phyloP scores from a whole-genome alignment of 1,140 invertebrate genomes.

The Sesamia nonagrioides region DNA sequence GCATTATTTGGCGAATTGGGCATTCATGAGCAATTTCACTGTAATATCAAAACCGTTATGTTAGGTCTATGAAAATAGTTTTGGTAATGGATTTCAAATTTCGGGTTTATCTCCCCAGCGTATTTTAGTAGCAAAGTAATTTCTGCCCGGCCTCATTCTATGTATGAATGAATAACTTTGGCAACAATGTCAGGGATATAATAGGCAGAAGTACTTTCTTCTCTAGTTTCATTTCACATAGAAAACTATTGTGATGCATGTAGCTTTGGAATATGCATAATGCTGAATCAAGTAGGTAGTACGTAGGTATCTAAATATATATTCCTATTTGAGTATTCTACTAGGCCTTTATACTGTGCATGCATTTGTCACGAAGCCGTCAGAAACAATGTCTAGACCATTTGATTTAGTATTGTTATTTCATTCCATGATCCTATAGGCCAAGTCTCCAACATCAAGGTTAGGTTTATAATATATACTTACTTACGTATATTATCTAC shows the following conservation, averaged over 20 bases:
- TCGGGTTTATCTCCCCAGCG: too few relatives aligned
- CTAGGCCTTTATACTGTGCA: slow-evolving; percentile 4
- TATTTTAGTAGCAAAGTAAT: too few relatives aligned
- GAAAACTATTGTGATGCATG: neutral
- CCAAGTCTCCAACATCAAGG: neutral
- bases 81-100: neutral
- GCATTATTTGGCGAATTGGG: neutral
- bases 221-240: neutral
- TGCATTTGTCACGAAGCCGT: slow-evolving; percentile 13
- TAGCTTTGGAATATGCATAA: neutral
- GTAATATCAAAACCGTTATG: too few relatives aligned
- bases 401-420: slow-evolving; percentile 22
- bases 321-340: neutral
- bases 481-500: neutral
- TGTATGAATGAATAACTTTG: too few relatives aligned
- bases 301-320: neutral
- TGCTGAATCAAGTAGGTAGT: slow-evolving; percentile 13
- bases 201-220: too few relatives aligned
- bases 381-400: slow-evolving; percentile 27
- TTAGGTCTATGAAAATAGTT: too few relatives aligned
- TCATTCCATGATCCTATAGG: neutral
- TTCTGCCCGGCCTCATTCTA: too few relatives aligned
- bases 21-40: too few relatives aligned
- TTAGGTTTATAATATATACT: neutral
- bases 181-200: neutral